Evolutionary conservation across 2,888 invertebrate species (phyloP).

Genomic region (Rhamphomyia laevipes): DNA sequence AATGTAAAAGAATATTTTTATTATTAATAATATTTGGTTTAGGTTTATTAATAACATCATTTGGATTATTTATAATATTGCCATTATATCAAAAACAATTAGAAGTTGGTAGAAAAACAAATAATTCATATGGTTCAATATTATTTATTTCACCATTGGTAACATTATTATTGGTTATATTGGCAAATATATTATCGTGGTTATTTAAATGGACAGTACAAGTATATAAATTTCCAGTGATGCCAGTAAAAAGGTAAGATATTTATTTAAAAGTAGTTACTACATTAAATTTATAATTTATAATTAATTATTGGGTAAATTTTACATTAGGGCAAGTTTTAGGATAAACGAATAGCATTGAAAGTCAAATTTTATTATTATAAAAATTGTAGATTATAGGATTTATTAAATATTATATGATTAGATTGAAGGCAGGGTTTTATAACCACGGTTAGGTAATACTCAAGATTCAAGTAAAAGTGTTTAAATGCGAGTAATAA

Average conservation of each 20-base stretch:
- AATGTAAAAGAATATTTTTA: conserved; percentile 13
- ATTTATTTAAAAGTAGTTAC: not conserved
- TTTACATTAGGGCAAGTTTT: too few species aligned
- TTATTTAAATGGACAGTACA: conserved; percentile 19
- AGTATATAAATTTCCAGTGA: conserved; percentile 19
- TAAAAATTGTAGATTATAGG: too few species aligned
- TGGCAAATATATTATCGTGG: conserved; percentile 16
- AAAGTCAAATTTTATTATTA: too few species aligned
- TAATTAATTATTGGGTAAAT: too few species aligned
- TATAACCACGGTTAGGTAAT: too few species aligned
- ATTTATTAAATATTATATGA: too few species aligned
- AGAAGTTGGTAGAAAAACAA: conserved; percentile 15
- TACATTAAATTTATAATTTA: too few species aligned
- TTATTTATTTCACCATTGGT: conserved; percentile 19
- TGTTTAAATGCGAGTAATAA: too few species aligned
- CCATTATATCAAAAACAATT: conserved; percentile 38
- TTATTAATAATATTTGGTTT: conserved; percentile 34
- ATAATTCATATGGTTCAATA: conserved; percentile 20
- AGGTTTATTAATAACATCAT: conserved; percentile 39
- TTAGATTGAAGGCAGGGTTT: too few species aligned
- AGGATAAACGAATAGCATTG: too few species aligned
- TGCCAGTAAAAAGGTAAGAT: conserved; percentile 19
- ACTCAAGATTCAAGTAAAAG: too few species aligned
- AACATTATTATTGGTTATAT: conserved; percentile 17
- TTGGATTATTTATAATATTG: conserved; percentile 40